Evolutionary conservation across 1,140 invertebrate genomes (phyloP).

Genomic region (Eueides isabella): DNA sequence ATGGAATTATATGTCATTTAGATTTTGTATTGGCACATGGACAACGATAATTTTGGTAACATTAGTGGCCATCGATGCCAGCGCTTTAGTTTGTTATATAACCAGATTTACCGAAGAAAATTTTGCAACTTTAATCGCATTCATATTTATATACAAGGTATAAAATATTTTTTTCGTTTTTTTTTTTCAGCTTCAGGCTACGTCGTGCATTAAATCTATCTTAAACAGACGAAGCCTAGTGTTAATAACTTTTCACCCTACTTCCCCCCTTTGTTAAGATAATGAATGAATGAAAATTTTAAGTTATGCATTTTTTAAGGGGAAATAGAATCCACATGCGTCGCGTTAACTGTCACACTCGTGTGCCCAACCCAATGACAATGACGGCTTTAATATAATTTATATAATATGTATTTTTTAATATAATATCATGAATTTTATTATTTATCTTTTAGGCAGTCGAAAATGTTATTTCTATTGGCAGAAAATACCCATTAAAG

Average conservation of each 20-base stretch:
- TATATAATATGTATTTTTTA: not conserved
- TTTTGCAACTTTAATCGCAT: slow-evolving; percentile 98
- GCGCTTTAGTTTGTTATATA: slow-evolving; percentile 99
- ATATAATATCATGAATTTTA: not conserved
- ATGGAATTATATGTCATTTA: slow-evolving; percentile 96
- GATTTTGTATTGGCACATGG: slow-evolving; percentile 98
- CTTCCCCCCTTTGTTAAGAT: too few relatives aligned
- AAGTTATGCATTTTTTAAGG: too few relatives aligned
- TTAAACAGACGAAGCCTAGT: too few relatives aligned
- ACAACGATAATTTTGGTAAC: slow-evolving; percentile 92
- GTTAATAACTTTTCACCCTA: too few relatives aligned
- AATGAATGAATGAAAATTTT: too few relatives aligned
- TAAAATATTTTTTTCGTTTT: too few relatives aligned
- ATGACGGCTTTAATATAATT: too few relatives aligned
- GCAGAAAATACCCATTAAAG: slow-evolving; percentile 90
- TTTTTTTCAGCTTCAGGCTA: too few relatives aligned
- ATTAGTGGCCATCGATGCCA: slow-evolving; percentile 97
- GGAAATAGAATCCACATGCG: too few relatives aligned
- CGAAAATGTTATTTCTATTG: slow-evolving; percentile 92
- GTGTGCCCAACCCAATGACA: too few relatives aligned
- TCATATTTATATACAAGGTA: slow-evolving; percentile 99
- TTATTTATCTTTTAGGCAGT: slow-evolving; percentile 85
- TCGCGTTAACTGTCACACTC: too few relatives aligned
- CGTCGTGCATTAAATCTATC: too few relatives aligned
- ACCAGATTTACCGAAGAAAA: slow-evolving; percentile 99